A percentile compares a stretch with the other conserved stretches of the same genome.
phyloP scores from a whole-genome alignment of 2,888 invertebrate genomes.

The Archips crataeganus region DNA sequence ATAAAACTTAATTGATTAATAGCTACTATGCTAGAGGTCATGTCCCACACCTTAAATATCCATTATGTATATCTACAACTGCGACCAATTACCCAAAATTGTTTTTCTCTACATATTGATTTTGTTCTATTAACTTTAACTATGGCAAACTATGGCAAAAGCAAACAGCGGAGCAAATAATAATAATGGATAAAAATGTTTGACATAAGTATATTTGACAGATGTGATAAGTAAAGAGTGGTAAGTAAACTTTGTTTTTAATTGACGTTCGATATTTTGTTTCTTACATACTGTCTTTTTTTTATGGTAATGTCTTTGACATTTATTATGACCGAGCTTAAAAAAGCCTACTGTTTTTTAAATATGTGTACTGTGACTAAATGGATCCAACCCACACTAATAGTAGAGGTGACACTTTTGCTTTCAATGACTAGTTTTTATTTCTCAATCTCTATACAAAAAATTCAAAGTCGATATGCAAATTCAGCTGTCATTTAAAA shows the following conservation, averaged over 20 bases:
- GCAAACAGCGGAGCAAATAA: no score
- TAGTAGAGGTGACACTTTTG: conserved; percentile 62
- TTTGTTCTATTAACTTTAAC: no score
- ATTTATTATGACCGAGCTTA: not conserved
- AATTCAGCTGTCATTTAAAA: conserved; percentile 8
- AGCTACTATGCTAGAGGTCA: no score
- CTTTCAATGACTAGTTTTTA: conserved; percentile 53
- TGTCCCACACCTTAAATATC: no score
- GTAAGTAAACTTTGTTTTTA: no score
- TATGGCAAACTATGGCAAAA: no score
- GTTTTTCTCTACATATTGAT: no score
- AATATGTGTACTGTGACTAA: conserved; percentile 15
- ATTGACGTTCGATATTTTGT: not conserved
- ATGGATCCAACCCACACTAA: conserved; percentile 54
- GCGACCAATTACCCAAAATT: no score
- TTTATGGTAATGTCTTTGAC: not conserved
- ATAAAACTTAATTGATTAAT: not conserved
- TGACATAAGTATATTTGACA: no score
- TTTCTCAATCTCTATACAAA: conserved; percentile 21
- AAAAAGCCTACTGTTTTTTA: conserved; percentile 24
- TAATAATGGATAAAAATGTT: no score
- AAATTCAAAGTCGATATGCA: conserved; percentile 1
- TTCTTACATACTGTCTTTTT: not conserved
- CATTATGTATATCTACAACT: no score
- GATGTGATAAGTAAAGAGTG: no score